Evolutionary conservation across 2,113 vertebrate genomes (phyloP).

Genomic region (Otocyon megalotis): DNA sequence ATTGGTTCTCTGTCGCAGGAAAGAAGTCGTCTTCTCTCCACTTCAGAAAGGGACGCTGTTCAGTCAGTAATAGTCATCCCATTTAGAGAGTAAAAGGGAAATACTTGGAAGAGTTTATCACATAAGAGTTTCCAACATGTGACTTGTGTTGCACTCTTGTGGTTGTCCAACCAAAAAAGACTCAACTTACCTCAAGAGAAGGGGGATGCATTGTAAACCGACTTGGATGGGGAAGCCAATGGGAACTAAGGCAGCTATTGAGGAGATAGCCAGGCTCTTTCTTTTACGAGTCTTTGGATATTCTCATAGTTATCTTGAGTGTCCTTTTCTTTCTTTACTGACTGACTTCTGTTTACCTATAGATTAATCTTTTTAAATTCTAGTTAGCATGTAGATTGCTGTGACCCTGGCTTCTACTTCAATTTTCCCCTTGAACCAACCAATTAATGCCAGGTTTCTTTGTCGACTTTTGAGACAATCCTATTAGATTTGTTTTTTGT

Average conservation of each 20-base stretch:
- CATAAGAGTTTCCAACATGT: neutral
- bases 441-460: neutral
- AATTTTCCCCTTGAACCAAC: neutral
- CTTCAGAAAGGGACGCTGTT: neutral
- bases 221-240: neutral
- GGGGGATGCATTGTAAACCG: neutral
- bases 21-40: neutral
- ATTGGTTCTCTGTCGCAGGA: neutral
- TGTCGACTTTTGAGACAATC: neutral
- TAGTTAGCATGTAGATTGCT: neutral
- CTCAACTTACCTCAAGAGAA: neutral
- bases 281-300: neutral
- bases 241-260: neutral
- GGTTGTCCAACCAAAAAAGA: neutral
- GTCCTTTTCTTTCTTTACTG: neutral
- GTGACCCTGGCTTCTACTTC: neutral
- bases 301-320: neutral
- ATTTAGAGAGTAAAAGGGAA: neutral
- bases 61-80: neutral
- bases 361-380: constrained; percentile 4
- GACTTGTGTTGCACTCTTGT: neutral
- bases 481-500: neutral
- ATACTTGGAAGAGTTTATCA: neutral
- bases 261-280: neutral
- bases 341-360: neutral